Percentiles rank a stretch among this genome's conserved stretches.
Conservation (phyloP, 2,888 invertebrate species). For the Lapara coniferarum region DNA sequence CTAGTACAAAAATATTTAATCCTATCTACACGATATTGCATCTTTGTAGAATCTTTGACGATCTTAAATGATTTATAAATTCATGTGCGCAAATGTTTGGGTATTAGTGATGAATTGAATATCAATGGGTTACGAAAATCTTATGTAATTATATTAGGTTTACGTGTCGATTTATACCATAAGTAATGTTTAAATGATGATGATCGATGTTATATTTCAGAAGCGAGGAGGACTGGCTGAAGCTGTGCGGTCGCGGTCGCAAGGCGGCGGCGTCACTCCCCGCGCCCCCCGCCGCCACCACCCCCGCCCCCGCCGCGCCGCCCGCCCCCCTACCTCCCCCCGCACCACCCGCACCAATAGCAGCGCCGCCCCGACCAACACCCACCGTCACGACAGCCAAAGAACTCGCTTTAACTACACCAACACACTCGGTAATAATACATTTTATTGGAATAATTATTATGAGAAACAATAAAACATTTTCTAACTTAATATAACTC, state of each 20-base stretch:
- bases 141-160: too few relatives aligned
- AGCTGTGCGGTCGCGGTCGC: slow-evolving; percentile 41
- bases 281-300: neutral
- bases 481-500: too few relatives aligned
- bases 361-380: slow-evolving; percentile 31
- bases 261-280: slow-evolving; percentile 52
- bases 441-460: neutral
- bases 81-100: too few relatives aligned
- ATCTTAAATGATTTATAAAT: too few relatives aligned
- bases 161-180: too few relatives aligned
- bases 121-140: too few relatives aligned
- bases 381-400: slow-evolving; percentile 23
- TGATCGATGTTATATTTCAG: slow-evolving; percentile 41
- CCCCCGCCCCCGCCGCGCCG: neutral
- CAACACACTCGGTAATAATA: slow-evolving; percentile 40
- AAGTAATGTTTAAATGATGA: neutral
- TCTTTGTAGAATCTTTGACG: too few relatives aligned
- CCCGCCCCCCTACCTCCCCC: neutral
- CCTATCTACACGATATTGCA: neutral
- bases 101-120: too few relatives aligned
- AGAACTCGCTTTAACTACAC: slow-evolving; percentile 31
- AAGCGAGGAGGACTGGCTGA: slow-evolving; percentile 74
- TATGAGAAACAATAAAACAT: neutral
- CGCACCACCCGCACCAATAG: slow-evolving; percentile 38
- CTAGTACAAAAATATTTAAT: slow-evolving; percentile 1